phyloP scores from a whole-genome alignment of 92 coral and sea anemone species.

The Epizoanthus ramosus region DNA sequence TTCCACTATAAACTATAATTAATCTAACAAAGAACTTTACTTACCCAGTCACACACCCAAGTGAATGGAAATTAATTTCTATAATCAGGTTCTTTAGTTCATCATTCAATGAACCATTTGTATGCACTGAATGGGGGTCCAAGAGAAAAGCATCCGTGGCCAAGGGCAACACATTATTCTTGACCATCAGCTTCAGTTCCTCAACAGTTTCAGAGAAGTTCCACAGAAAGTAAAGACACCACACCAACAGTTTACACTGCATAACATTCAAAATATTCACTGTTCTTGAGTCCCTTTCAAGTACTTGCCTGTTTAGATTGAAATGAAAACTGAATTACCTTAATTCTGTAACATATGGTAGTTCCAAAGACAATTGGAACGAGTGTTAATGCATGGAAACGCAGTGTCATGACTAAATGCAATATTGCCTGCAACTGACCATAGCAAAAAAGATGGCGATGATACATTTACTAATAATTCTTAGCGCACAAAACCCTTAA shows the following conservation, averaged over 20 bases:
- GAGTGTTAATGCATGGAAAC: too few species aligned
- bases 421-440: too few species aligned
- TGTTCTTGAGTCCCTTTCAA: not conserved
- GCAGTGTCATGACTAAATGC: too few species aligned
- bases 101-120: constrained; percentile 1
- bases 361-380: too few species aligned
- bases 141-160: constrained; percentile 58
- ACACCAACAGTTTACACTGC: constrained; percentile 52
- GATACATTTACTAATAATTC: too few species aligned
- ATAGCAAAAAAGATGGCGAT: too few species aligned
- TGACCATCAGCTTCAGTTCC: constrained; percentile 67
- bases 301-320: not conserved
- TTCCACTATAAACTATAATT: not conserved
- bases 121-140: constrained; percentile 25
- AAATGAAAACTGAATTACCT: too few species aligned
- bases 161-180: constrained; percentile 61
- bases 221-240: constrained; percentile 74
- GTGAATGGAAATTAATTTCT: constrained; percentile 62
- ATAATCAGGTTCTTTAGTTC: constrained; percentile 19
- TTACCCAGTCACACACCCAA: constrained; percentile 83
- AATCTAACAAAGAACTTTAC: constrained; percentile 3
- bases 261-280: not conserved
- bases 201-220: constrained; percentile 68
- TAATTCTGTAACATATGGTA: too few species aligned
- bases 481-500: too few species aligned